Base-by-base conservation (phyloP, 2,888 invertebrate genomes). In the Synergus gifuensis region DNA sequence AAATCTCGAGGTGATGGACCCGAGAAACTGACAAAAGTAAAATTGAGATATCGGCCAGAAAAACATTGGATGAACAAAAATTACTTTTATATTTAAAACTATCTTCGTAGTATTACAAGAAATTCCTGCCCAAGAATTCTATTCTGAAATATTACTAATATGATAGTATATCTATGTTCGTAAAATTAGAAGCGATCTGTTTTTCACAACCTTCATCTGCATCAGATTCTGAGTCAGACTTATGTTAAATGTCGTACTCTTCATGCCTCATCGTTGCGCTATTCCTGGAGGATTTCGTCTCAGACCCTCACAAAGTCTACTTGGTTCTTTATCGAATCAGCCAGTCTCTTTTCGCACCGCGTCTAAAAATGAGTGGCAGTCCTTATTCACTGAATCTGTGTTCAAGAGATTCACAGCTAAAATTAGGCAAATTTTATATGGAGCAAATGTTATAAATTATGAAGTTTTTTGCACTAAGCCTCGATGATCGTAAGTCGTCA, bases 1-100 rank as follows among this genome's bases (percentile, higher is more conserved):
- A 79, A 81, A 79, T 79, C 79, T 76, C 44, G 76, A 54, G 54
- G 40, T 62, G 67, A 73, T 42, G 63, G 73, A 22, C 8, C 2
- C 54, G 8, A 54, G n/a, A n/a, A 54, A 81, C 64, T 73, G 69
- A 11, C 49, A 77, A 58, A 63, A 16, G 54, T 78, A 22, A 80
- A 76, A 76, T 49, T 58, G 64, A 76, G 67, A 49, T 0, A 36
- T 36, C 36, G 36, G 36, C 28, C 36, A 76, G 62, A 78, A 44
- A 69, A 58, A 36, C 36, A 5, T 36, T 36, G 36, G 36, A 5
- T 36, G 36, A 36, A 36, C 36, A 5, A 36, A 36, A 36, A 36
- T 36, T 4, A 36, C 36, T 36, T 5, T 36, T 4, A 36, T 36
- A 36, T 36, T 36, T 36, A 36, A 36, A 36, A 36, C 36, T 36